Percentiles rank a stretch among this genome's conserved stretches.
Evolutionary conservation across 2,797 vertebrate genomes (phyloP).

Genomic region (Chiloscyllium punctatum): DNA sequence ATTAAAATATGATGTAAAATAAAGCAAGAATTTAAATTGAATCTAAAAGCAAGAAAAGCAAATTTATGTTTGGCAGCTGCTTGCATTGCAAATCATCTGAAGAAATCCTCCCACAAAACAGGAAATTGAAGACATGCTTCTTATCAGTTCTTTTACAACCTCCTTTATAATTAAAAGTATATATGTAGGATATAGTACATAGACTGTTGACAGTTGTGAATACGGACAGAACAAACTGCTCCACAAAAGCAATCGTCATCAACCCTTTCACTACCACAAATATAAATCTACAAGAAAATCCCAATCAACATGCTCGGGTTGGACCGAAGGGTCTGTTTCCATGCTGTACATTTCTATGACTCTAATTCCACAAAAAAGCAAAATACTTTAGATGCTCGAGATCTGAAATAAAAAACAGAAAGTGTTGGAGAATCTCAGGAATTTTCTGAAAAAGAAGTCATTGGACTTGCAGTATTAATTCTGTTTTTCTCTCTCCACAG

Average conservation of each 20-base stretch:
- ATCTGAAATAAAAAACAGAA: no score
- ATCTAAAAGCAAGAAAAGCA: neutral
- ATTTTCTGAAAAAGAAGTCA: no score
- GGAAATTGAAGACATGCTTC: conserved; percentile 16
- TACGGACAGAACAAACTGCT: no score
- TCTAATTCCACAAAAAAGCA: no score
- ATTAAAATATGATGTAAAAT: neutral
- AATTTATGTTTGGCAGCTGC: conserved; percentile 31
- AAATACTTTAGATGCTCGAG: no score
- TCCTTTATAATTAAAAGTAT: conserved; percentile 20
- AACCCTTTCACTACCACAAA: neutral
- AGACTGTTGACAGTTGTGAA: neutral
- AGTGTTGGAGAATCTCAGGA: no score
- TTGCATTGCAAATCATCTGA: neutral
- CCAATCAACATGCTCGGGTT: no score
- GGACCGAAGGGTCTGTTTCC: no score
- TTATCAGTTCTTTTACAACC: neutral
- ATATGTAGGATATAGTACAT: neutral
- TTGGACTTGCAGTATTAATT: no score
- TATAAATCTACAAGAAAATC: neutral
- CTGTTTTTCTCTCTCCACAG: no score
- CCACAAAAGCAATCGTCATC: neutral
- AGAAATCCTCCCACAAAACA: conserved; percentile 24
- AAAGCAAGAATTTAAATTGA: neutral
- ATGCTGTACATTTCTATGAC: no score